phyloP scores from a whole-genome alignment of 2,888 invertebrate species.

The Diloba caeruleocephala region DNA sequence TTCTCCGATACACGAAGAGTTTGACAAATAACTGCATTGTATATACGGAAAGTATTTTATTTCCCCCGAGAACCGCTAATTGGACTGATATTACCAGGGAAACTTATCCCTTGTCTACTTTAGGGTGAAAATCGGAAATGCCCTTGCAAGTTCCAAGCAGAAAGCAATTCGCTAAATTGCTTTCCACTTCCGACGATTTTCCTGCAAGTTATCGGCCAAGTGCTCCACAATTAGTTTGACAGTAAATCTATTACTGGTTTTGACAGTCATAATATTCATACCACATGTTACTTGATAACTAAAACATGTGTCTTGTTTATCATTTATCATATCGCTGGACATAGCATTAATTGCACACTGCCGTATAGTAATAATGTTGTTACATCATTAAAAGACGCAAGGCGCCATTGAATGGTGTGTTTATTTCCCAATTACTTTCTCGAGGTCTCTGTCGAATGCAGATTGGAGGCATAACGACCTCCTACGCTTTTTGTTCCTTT shows the following conservation, averaged over 20 bases:
- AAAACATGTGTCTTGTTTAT: slow-evolving; percentile 49
- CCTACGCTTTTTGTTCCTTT: slow-evolving; percentile 43
- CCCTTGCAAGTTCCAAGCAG: slow-evolving; percentile 35
- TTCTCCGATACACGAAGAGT: slow-evolving; percentile 11
- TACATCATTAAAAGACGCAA: slow-evolving; percentile 25
- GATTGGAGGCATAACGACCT: slow-evolving; percentile 29
- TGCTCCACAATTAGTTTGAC: slow-evolving; percentile 30
- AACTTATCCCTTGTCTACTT: slow-evolving; percentile 44
- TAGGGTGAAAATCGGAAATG: slow-evolving; percentile 48
- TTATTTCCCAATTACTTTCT: slow-evolving; percentile 47
- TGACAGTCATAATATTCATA: slow-evolving; percentile 12
- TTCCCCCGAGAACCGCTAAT: slow-evolving; percentile 15
- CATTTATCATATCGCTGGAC: slow-evolving; percentile 34
- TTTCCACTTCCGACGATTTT: slow-evolving; percentile 36
- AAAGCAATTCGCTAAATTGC: slow-evolving; percentile 42
- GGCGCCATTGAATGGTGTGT: slow-evolving; percentile 34
- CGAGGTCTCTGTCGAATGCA: slow-evolving; percentile 20
- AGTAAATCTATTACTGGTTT: slow-evolving; percentile 26
- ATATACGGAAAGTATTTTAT: slow-evolving; percentile 1
- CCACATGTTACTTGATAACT: slow-evolving; percentile 50
- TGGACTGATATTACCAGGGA: slow-evolving; percentile 28
- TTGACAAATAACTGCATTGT: slow-evolving; percentile 33
- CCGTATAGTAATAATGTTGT: slow-evolving; percentile 33
- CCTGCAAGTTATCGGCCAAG: slow-evolving; percentile 23
- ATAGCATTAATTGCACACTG: slow-evolving; percentile 50